phyloP scores from a whole-genome alignment of 1,140 invertebrate genomes.

The Meteorus sp. region DNA sequence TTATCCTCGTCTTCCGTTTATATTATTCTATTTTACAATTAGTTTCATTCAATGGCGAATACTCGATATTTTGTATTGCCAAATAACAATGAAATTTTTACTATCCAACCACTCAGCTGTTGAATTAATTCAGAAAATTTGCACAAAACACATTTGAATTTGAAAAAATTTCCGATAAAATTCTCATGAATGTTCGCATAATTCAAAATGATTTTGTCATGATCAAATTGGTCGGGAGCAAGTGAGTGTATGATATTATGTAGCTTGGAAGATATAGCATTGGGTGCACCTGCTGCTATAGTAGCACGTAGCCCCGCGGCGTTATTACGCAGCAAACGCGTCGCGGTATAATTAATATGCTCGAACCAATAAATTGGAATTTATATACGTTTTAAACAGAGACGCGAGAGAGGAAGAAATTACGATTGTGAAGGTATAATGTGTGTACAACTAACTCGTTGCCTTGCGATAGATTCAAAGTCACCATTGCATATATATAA shows the following conservation, averaged over 20 bases:
- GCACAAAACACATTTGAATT: slow-evolving; percentile 24
- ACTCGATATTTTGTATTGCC: no score
- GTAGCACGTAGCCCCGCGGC: slow-evolving; percentile 23
- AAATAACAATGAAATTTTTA: no score
- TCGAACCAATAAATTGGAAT: slow-evolving; percentile 28
- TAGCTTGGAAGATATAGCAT: not conserved
- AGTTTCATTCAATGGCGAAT: no score
- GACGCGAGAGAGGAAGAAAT: not conserved
- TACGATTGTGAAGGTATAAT: slow-evolving; percentile 8
- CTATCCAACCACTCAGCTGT: no score
- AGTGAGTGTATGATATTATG: no score
- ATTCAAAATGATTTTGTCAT: no score
- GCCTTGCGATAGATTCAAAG: not conserved
- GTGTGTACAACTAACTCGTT: not conserved
- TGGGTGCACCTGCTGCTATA: slow-evolving; percentile 16
- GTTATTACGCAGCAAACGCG: slow-evolving; percentile 26
- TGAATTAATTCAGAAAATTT: no score
- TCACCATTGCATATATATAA: no score
- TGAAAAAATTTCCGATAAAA: not conserved
- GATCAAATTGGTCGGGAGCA: no score
- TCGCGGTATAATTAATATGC: slow-evolving; percentile 31
- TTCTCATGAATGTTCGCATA: no score
- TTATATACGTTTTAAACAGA: slow-evolving; percentile 13
- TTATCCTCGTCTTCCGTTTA: no score
- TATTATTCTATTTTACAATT: no score